Evolutionary conservation across 2,113 vertebrate species (phyloP).

Genomic region (Stomatorhinus ivindoensis): DNA sequence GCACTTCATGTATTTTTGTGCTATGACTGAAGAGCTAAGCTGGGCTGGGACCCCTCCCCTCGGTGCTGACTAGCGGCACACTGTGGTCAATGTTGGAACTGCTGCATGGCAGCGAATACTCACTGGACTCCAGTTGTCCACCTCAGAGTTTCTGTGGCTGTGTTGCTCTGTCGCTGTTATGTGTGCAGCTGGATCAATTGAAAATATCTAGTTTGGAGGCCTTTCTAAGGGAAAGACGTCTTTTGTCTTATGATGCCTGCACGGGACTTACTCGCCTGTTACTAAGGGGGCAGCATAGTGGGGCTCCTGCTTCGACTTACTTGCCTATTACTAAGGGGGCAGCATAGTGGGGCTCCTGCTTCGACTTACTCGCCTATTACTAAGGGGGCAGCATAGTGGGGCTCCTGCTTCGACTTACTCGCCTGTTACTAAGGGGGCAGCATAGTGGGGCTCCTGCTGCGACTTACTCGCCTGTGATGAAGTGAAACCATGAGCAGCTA

Average conservation of each 20-base stretch:
- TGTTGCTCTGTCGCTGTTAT: neutral
- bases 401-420: neutral
- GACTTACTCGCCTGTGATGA: neutral
- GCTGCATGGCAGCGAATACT: neutral
- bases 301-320: no score
- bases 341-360: no score
- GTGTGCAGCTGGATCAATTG: neutral
- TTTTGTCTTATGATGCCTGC: neutral
- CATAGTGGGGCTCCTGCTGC: neutral
- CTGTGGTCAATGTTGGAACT: constrained; percentile 24
- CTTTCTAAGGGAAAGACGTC: neutral
- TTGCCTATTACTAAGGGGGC: no score
- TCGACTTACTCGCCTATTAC: neutral
- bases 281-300: no score
- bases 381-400: neutral
- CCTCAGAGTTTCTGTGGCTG: neutral
- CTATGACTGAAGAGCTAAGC: neutral
- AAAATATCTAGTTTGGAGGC: neutral
- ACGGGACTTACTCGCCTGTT: no score
- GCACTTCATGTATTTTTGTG: neutral
- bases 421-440: neutral
- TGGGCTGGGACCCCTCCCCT: neutral
- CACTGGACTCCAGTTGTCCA: neutral
- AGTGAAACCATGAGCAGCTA: neutral
- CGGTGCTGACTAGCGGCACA: constrained; percentile 7